Percentiles rank a stretch among this genome's conserved stretches.
Evolutionary conservation across 2,888 invertebrate genomes (phyloP).

Genomic region (Belgica antarctica): DNA sequence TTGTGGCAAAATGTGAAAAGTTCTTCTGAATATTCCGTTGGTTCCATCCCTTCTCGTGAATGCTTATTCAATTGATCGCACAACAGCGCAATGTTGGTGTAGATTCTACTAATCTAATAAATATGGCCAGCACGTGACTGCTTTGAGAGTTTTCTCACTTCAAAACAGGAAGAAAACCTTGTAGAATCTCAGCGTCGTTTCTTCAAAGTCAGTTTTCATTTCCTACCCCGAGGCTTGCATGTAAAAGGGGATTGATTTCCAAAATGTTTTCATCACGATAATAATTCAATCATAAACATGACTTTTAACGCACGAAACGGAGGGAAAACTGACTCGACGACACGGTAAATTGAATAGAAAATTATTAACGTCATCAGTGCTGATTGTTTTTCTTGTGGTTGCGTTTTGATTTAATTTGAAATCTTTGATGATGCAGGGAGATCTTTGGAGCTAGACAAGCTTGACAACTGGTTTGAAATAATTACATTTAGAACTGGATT

Average conservation of each 20-base stretch:
- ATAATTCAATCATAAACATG: slow-evolving; percentile 44
- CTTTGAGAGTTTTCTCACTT: neutral
- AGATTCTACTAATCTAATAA: slow-evolving; percentile 43
- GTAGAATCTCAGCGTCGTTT: neutral
- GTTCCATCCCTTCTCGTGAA: no score
- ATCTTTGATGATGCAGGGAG: no score
- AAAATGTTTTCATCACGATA: slow-evolving; percentile 40
- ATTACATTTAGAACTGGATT: no score
- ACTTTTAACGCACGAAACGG: slow-evolving; percentile 36
- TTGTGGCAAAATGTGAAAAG: no score
- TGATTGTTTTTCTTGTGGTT: slow-evolving; percentile 14
- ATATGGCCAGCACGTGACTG: slow-evolving; percentile 42
- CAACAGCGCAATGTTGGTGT: slow-evolving; percentile 12
- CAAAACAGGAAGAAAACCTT: neutral
- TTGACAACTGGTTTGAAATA: no score
- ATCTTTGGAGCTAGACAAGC: no score
- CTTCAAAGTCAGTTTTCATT: neutral
- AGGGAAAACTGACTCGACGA: slow-evolving; percentile 8
- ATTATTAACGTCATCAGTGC: slow-evolving; percentile 23
- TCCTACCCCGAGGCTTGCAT: slow-evolving; percentile 8
- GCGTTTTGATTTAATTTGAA: neutral
- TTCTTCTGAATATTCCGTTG: no score
- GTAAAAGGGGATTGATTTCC: neutral
- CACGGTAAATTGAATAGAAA: slow-evolving; percentile 42
- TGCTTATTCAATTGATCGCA: neutral